Evolutionary conservation across 1,140 invertebrate species (phyloP).

Genomic region (Tachypleus tridentatus): DNA sequence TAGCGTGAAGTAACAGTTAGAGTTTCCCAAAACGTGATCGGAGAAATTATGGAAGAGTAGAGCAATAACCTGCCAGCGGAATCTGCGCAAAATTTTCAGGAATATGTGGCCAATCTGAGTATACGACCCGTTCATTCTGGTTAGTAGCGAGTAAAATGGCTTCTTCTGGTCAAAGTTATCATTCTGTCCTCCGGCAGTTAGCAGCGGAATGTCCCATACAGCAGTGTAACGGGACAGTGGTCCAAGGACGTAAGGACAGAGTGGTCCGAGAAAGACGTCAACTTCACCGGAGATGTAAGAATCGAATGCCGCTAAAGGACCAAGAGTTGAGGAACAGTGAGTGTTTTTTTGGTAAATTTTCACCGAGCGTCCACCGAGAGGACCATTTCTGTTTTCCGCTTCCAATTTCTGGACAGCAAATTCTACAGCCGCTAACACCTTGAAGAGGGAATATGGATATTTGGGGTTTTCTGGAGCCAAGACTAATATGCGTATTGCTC

Average conservation of each 20-base stretch:
- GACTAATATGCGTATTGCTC: no score
- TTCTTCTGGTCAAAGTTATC: constrained; percentile 58
- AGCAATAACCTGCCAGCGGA: constrained; percentile 52
- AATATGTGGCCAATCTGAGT: constrained; percentile 46
- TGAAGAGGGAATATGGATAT: no score
- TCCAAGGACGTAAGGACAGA: constrained; percentile 82
- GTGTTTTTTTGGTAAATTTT: constrained; percentile 37
- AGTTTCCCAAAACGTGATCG: constrained; percentile 41
- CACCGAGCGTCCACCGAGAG: no score
- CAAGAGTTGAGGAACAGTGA: constrained; percentile 59
- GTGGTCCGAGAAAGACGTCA: constrained; percentile 79
- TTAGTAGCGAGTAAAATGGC: constrained; percentile 56
- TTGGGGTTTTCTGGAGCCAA: no score
- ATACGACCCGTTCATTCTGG: constrained; percentile 73
- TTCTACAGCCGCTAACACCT: no score
- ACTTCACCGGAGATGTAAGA: constrained; percentile 45
- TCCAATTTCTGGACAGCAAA: no score
- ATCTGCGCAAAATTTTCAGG: constrained; percentile 48
- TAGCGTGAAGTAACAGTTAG: constrained; percentile 57
- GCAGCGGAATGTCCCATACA: constrained; percentile 73
- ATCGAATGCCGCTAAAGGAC: constrained; percentile 63
- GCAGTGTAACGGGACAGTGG: constrained; percentile 76
- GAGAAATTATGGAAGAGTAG: constrained; percentile 31
- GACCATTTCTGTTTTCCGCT: no score
- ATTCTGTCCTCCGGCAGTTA: constrained; percentile 71